Evolutionary conservation across 2,113 vertebrate species (phyloP).

Genomic region (Otus sunia): DNA sequence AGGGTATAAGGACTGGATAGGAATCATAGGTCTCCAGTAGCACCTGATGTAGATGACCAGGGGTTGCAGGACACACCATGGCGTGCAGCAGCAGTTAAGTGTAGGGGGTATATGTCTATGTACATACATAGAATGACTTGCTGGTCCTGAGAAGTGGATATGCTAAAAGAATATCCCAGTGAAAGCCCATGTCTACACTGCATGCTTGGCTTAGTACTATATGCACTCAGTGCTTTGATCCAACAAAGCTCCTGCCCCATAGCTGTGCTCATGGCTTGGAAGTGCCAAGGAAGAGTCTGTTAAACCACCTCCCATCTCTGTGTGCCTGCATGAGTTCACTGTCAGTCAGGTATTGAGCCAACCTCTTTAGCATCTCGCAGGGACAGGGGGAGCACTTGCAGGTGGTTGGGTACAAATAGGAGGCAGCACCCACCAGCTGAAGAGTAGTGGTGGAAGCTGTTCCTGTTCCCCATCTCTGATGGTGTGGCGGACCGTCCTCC

Average conservation of each 20-base stretch:
- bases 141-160: not conserved
- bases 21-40: not conserved
- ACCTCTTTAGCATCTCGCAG: rapidly evolving
- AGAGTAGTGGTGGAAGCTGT: not conserved
- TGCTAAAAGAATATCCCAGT: not conserved
- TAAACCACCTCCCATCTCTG: not conserved
- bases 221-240: not conserved
- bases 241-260: not conserved
- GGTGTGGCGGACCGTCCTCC: rapidly evolving
- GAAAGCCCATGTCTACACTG: not conserved
- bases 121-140: not conserved
- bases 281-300: not conserved
- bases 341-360: not conserved
- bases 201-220: not conserved
- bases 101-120: not conserved
- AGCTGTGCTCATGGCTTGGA: not conserved
- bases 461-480: not conserved
- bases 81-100: not conserved
- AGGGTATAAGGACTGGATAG: not conserved
- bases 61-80: not conserved
- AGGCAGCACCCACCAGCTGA: not conserved
- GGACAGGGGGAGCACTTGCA: not conserved
- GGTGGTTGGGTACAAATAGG: not conserved
- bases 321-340: not conserved
- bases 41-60: not conserved